These are phyloP conservation scores for Procambarus virginalis DNA, from an alignment of 1,140 invertebrate species.

Conservation along the genomic window DNA sequence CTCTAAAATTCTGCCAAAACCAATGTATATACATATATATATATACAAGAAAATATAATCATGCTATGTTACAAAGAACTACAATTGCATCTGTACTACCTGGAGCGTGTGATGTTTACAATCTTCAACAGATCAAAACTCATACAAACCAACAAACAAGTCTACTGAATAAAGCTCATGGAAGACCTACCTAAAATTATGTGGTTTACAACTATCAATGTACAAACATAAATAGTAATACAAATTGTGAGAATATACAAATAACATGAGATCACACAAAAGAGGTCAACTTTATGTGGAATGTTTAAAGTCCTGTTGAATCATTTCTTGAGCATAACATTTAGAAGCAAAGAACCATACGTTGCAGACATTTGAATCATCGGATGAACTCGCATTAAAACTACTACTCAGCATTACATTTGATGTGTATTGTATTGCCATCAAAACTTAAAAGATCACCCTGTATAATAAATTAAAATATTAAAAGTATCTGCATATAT, in stretches of 20 bases:
- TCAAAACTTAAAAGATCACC: neutral
- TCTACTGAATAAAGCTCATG: slow-evolving; percentile 25
- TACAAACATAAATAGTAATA: neutral
- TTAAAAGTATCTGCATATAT: neutral
- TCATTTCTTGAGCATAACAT: slow-evolving; percentile 21
- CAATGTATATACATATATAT: slow-evolving; percentile 8
- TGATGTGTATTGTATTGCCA: neutral
- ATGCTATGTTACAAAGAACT: slow-evolving; percentile 10
- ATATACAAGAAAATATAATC: slow-evolving; percentile 1
- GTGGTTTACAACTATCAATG: slow-evolving; percentile 2
- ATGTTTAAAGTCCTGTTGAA: slow-evolving; percentile 14
- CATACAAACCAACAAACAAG: neutral
- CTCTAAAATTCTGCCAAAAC: slow-evolving; percentile 16
- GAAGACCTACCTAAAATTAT: slow-evolving; percentile 45
- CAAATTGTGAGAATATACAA: neutral
- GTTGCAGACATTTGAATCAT: neutral
- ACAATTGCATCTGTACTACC: slow-evolving; percentile 25
- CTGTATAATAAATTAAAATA: neutral
- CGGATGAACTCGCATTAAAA: neutral
- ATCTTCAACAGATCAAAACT: neutral
- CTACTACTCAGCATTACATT: neutral
- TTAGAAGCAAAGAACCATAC: slow-evolving; percentile 1
- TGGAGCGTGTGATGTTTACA: slow-evolving; percentile 6
- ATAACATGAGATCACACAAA: slow-evolving; percentile 14
- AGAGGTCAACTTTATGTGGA: slow-evolving; percentile 11